phyloP scores from a whole-genome alignment of 2,888 invertebrate genomes.

The Zygaena filipendulae region DNA sequence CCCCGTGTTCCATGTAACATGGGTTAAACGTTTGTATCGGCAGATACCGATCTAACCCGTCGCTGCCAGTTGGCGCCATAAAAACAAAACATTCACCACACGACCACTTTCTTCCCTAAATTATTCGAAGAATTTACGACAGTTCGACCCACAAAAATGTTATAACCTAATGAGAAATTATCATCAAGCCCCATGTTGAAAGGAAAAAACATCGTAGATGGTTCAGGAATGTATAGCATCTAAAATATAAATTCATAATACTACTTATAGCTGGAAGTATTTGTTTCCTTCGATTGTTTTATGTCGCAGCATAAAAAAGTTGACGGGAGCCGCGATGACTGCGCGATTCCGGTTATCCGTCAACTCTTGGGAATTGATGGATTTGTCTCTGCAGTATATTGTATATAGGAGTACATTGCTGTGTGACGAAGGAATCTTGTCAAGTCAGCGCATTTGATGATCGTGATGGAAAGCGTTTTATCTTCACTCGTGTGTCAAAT shows the following conservation, averaged over 20 bases:
- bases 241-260: background rate
- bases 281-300: constrained; percentile 51
- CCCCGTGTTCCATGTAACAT: constrained; percentile 59
- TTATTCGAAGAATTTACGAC: constrained; percentile 66
- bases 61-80: constrained; percentile 64
- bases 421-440: constrained; percentile 20
- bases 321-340: constrained; percentile 53
- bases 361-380: constrained; percentile 24
- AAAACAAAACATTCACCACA: constrained; percentile 64
- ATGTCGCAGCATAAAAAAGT: constrained; percentile 37
- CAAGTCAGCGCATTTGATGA: constrained; percentile 24
- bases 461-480: constrained; percentile 28
- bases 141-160: constrained; percentile 61
- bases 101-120: constrained; percentile 65
- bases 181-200: constrained; percentile 49
- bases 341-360: constrained; percentile 33
- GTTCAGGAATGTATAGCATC: too few species aligned
- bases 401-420: constrained; percentile 32
- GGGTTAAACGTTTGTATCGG: constrained; percentile 65
- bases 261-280: constrained; percentile 7
- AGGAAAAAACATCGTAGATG: constrained; percentile 61
- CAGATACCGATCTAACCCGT: constrained; percentile 63
- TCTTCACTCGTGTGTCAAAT: constrained; percentile 25
- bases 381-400: constrained; percentile 23
- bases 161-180: constrained; percentile 69